Base-by-base conservation (phyloP, 2,888 invertebrate species). In the Idaea aversata region DNA sequence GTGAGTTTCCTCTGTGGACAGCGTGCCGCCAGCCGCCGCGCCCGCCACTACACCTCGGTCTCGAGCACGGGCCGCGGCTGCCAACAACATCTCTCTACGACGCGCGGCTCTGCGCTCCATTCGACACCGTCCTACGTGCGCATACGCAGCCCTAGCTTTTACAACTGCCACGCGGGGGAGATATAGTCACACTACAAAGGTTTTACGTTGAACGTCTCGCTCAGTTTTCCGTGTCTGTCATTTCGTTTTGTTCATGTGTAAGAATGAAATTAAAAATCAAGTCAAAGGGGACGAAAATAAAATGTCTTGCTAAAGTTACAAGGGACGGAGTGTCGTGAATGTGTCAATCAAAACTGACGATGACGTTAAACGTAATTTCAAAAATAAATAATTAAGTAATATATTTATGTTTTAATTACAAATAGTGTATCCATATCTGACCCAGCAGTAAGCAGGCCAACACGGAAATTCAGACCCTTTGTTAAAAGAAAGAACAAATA, bases 31-130 rank as follows among this genome's bases (percentile, higher is more conserved):
- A 86, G 88, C 86, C 89, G 89, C 90, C 89, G 91, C 90, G 91
- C 86, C 91, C 92, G 90, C 92, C 90, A 88, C 93, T 93, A 93
- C 90, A 93, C 93, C 86, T 93, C 93, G 71, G 93, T 93, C 93
- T 93, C 93, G 85, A 93, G 87, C 86, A 88, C 90, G 76, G 91
- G 88, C 81, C 91, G 91, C 74, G 89, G 91, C 91, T 91, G 90
- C 91, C 91, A 91, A 90, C 91, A 91, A 90, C 93, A 91, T 86
- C 92, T 91, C 91, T 91, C 92, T 79, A 88, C 88, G 85, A 82
- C 88, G 85, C 90, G 88, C 86, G 88, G 87, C 88, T 90, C 91
- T 81, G 74, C 81, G 79, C 88, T 88, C 91, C 90, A 91, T 84
- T 91, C 92, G 84, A 88, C 91, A 83, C 91, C 91, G 86, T 91